Evolutionary conservation across 2,797 vertebrate genomes (phyloP), one percentile per base, ranked within the genome.

Genomic region (Lutjanus campechanus): DNA sequence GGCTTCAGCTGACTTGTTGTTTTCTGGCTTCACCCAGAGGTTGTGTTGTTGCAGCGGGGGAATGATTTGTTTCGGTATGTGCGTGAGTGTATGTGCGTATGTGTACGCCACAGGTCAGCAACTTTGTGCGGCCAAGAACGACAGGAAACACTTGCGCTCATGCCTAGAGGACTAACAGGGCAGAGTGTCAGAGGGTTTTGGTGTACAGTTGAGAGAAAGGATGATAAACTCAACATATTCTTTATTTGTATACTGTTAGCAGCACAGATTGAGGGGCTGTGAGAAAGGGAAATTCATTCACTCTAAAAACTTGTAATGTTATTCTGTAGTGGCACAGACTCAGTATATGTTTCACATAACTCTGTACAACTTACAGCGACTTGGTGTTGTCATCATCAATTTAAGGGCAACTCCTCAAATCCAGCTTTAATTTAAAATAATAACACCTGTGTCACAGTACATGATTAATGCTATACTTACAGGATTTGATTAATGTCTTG

Each of bases 401-500:
- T 81, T 72, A 66, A 72, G 58, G 51, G 16, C 69, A 29, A 10
- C 60, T 83, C 46, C 17, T 64, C 51, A 47, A 72, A 79, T 85
- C 64, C 65, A 69, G 73, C 49, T 78, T 77, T 85, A 74, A 77
- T 84, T 67, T 51, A 9, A 44, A 77, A 69, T 82, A 67, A 81
- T 71, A 83, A 77, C 71, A 76, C 56, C 44, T 46, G 20, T 79
- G 71, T 86, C 82, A 63, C 19, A 43, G 62, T 4, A 19, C 1
- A 1, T 76, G 79, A 90, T 85, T 67, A 85, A 87, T 79, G 78
- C 11, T 55, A 46, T n/a, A 61, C 71, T 55, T 55, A 46, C 25
- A 66, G 44, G 43, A 54, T 67, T 54, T 91, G 87, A 93, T 89
- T 50, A 85, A 88, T 91, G 81, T 77, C 82, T 78, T 79, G 54